Evolutionary conservation across 2,113 vertebrate species (phyloP).

Genomic region (Zapus hudsonius): DNA sequence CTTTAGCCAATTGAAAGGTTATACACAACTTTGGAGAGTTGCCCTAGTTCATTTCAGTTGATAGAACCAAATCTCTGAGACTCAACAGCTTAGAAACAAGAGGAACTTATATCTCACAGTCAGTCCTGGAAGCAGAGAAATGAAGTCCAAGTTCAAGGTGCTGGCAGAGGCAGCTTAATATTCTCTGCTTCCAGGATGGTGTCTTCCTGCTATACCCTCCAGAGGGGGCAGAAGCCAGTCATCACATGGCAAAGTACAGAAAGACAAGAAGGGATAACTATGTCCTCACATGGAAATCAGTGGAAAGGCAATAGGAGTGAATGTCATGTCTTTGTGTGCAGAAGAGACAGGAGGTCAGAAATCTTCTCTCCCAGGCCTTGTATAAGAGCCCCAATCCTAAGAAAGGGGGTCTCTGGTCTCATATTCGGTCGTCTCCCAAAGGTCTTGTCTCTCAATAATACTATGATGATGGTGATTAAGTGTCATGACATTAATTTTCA

Average conservation of each 20-base stretch:
- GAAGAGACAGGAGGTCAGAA: not conserved
- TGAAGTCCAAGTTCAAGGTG: not conserved
- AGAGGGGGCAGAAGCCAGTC: not conserved
- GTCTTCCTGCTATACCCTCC: not conserved
- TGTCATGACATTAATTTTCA: not conserved
- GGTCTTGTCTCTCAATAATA: not conserved
- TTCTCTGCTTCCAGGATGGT: not conserved
- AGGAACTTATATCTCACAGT: not conserved
- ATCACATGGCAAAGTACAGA: not conserved
- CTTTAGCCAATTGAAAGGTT: not conserved
- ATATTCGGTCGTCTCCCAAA: not conserved
- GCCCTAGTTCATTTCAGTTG: not conserved
- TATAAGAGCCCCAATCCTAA: not conserved
- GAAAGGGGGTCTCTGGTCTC: too few relatives aligned
- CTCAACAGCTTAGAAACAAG: not conserved
- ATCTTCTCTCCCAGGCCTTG: not conserved
- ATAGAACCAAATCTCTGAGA: not conserved
- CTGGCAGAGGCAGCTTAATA: not conserved
- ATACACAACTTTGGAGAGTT: not conserved
- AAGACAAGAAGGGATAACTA: not conserved
- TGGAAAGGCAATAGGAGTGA: not conserved
- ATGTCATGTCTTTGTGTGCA: not conserved
- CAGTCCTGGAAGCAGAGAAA: not conserved
- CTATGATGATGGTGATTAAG: not conserved
- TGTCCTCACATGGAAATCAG: not conserved